Evolutionary conservation across 2,888 invertebrate genomes (phyloP).

Genomic region (Amphipyra tragopoginis): DNA sequence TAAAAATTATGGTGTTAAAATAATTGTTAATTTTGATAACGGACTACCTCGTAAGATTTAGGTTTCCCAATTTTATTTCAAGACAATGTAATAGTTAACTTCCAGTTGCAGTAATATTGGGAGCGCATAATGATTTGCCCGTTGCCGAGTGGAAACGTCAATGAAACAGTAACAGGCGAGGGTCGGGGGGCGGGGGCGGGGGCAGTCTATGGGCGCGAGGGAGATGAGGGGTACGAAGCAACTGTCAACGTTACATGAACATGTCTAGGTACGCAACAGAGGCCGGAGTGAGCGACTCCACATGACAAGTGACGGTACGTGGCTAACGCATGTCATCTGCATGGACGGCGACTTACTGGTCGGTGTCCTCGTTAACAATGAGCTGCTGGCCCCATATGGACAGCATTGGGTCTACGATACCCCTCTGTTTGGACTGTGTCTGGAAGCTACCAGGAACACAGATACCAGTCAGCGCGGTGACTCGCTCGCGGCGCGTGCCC

Average conservation of each 20-base stretch:
- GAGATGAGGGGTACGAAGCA: conserved; percentile 64
- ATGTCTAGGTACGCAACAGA: conserved; percentile 79
- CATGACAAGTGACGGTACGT: conserved; percentile 73
- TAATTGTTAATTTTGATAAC: neutral
- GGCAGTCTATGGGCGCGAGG: conserved; percentile 65
- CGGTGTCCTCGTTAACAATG: conserved; percentile 99
- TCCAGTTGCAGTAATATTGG: conserved; percentile 7
- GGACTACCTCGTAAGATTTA: conserved; percentile 1
- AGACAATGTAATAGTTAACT: conserved; percentile 21
- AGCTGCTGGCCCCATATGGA: conserved; percentile 99
- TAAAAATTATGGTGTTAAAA: conserved; percentile 12
- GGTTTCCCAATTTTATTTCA: conserved; percentile 9
- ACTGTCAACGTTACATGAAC: conserved; percentile 76
- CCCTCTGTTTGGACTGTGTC: conserved; percentile 97
- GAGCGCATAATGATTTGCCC: conserved; percentile 71
- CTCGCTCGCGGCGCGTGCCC: conserved; percentile 53
- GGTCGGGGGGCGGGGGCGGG: conserved; percentile 57
- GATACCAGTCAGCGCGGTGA: conserved; percentile 76
- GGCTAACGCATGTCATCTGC: conserved; percentile 74
- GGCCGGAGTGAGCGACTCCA: conserved; percentile 81
- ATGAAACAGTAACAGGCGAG: conserved; percentile 69
- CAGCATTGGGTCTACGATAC: conserved; percentile 99
- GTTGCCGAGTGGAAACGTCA: conserved; percentile 64
- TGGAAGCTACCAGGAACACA: conserved; percentile 93
- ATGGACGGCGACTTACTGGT: conserved; percentile 95